Base-by-base conservation (phyloP, 2,888 invertebrate genomes). In the Scaptomyza reducta region DNA sequence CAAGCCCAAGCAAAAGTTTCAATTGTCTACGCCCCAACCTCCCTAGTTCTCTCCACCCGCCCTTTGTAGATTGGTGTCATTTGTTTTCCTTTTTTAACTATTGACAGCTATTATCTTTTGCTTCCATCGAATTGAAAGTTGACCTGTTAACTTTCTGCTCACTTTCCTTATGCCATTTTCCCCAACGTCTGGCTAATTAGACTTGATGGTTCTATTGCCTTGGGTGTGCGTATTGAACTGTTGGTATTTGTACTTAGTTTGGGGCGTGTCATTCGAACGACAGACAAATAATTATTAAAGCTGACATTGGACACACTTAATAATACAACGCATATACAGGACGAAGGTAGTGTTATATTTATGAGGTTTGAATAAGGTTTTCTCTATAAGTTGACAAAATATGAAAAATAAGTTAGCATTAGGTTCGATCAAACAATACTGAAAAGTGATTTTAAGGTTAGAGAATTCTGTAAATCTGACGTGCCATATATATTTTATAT, bases 41-140 rank as follows among this genome's bases (percentile, higher is more conserved):
- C 9, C 14, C 2, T 35, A n/a, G 5, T 2, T 9, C 13, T 5
- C 1, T 10, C 3, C 6, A 29, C 27, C 16, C n/a, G 10, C 22
- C 51, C 9, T 13, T 22, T 29, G 10, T n/a, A 18, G 18, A 47
- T 18, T 31, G 13, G 13, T 31, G 18, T n/a, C 27, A 14, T 38
- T 38, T 10, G 4, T 31, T 14, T 1, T 33, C 27, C n/a, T 11
- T 25, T 16, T 11, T 33, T 9, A 50, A 35, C 29, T 57, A 67
- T 67, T 74, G 59, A n/a, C 74, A 38, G 67, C 44, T 31, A 50
- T 73, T 73, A 55, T 58, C 57, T 41, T 41, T 29, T 56, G 38
- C 33, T 41, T 9, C 45, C 14, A 49, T 67, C 14, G 33, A 46
- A 49, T 29, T 44, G 29, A 6, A 42, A 47, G 46, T 38, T 29